These are phyloP conservation scores for Capitulum mitella DNA, from an alignment of 2,888 invertebrate species.

Conservation along the genomic window DNA sequence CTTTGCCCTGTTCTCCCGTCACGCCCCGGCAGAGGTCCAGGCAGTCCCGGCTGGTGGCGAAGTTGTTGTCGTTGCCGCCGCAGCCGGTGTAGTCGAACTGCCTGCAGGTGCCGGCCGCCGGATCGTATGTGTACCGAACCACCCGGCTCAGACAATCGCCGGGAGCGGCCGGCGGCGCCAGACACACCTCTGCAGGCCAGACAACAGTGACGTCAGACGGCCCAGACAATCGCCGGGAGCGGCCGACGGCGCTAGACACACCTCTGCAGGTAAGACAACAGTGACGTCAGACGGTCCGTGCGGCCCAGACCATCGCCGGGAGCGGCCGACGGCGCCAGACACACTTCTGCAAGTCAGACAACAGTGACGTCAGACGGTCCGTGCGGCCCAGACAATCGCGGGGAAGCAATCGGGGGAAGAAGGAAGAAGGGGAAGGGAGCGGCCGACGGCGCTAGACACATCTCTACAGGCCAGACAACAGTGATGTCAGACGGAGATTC, in stretches of 20 bases:
- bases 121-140: not conserved
- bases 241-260: not conserved
- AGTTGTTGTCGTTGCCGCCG: constrained; percentile 17
- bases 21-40: not conserved
- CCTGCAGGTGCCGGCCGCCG: not conserved
- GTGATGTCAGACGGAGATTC: too few relatives aligned
- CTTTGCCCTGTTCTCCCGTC: not conserved
- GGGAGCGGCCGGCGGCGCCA: not conserved
- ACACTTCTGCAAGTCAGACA: not conserved
- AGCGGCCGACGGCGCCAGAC: not conserved
- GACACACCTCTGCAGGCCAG: not conserved
- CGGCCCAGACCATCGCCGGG: not conserved
- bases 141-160: not conserved
- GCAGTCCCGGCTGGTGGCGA: constrained; percentile 6
- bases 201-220: too few relatives aligned
- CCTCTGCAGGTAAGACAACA: not conserved
- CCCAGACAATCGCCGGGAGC: not conserved
- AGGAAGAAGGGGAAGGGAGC: too few relatives aligned
- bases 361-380: too few relatives aligned
- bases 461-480: not conserved
- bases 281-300: too few relatives aligned
- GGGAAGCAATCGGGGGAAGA: too few relatives aligned
- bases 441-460: not conserved
- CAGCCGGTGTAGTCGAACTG: constrained; percentile 13
- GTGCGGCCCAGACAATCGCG: not conserved